Evolutionary conservation across 2,888 invertebrate species (phyloP), one percentile per base, ranked within the genome.

Genomic region (Aradus depressus): DNA sequence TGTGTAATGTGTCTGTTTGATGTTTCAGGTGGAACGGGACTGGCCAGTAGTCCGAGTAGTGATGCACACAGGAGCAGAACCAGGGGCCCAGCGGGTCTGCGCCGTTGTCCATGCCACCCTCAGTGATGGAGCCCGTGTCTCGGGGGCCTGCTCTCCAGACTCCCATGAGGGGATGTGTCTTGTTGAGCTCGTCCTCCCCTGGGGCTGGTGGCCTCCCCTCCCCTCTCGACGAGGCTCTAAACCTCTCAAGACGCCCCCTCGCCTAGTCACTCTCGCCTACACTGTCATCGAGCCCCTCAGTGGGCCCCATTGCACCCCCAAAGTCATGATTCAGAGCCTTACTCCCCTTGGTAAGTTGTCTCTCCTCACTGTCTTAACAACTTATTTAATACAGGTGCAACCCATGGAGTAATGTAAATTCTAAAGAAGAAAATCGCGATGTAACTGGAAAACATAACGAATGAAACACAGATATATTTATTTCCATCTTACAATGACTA

Each of bases 101-200:
- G 85, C 87, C 37, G 79, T 87, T 12, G 68, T 88, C 56, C 87
- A 87, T 64, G 87, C 86, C 76, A 72, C 57, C 8, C 72, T 77
- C 43, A 62, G 61, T 2, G 62, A 62, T 21, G 51, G 58, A n/a
- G 56, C 76, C 45, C 75, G 81, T 3, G 71, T 92, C 56, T 84
- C 87, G 47, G 84, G 91, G 0, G 85, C 89, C n/a, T 95, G 93
- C 69, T 88, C 88, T 62, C 91, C 93, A 2, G 89, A 88, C 66
- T 87, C 88, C 10, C 86, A 89, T 64, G 90, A 92, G 32, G 56
- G 56, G 16, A 56, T 54, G 52, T 56, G 53, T 65, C 75, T 95
- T 48, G 90, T 90, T 0, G 85, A 88, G 66, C 72, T 90, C 51
- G 84, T 87, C 1, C 77, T 95, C 31, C 95, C 93, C 0, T 81